A percentile compares a stretch with the other conserved stretches of the same genome.
These are phyloP conservation scores for Cerastis leucographa DNA, from an alignment of 2,888 invertebrate genomes.

Conservation along the genomic window DNA sequence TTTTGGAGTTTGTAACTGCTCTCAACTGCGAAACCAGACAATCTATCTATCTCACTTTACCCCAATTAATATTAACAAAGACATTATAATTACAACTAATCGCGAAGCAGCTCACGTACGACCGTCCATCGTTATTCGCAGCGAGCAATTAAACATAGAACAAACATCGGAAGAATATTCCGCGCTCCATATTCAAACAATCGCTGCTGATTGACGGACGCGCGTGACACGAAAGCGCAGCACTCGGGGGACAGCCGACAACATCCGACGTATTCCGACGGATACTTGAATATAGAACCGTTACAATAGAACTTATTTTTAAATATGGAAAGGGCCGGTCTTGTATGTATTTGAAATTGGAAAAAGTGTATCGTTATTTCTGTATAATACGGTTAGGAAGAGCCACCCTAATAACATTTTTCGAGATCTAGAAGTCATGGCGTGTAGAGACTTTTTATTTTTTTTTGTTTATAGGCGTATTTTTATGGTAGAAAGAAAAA, in stretches of 20 bases:
- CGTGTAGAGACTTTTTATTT: no score
- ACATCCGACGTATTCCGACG: constrained; percentile 46
- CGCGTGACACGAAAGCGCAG: constrained; percentile 59
- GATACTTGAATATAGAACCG: constrained; percentile 47
- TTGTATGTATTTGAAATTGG: constrained; percentile 17
- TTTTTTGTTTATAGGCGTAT: no score
- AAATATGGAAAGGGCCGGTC: constrained; percentile 14
- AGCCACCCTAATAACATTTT: not conserved
- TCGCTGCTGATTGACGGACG: constrained; percentile 56
- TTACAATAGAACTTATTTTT: constrained; percentile 36
- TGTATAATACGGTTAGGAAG: not conserved
- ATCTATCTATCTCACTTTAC: not conserved
- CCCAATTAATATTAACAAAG: constrained; percentile 22
- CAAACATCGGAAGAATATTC: constrained; percentile 57
- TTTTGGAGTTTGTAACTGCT: not conserved
- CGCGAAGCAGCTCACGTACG: constrained; percentile 42
- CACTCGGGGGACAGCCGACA: constrained; percentile 40
- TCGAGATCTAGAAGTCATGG: no score
- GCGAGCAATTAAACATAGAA: constrained; percentile 56
- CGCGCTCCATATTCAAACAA: constrained; percentile 61
- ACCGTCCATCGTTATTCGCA: constrained; percentile 39
- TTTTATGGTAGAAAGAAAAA: no score
- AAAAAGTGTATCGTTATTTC: not conserved
- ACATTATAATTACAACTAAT: constrained; percentile 35
- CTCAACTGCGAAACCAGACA: not conserved